phyloP scores from a whole-genome alignment of 2,888 invertebrate species.

The Ectobius pallidus region DNA sequence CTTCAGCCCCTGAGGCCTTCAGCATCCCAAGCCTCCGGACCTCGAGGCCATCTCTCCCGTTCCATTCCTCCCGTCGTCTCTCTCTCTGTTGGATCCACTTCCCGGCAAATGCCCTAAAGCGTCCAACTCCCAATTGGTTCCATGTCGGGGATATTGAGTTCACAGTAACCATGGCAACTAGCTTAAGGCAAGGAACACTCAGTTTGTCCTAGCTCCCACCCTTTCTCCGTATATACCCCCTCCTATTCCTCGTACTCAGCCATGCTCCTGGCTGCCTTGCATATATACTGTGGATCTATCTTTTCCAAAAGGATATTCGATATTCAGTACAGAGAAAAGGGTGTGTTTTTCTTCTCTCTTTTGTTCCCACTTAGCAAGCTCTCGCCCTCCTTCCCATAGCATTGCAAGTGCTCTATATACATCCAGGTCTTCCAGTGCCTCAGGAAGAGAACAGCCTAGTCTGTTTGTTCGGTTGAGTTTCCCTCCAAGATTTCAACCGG shows the following conservation, averaged over 20 bases:
- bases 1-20: slow-evolving; percentile 29
- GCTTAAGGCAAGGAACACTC: slow-evolving; percentile 40
- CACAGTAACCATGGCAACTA: slow-evolving; percentile 45
- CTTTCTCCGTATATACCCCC: slow-evolving; percentile 14
- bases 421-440: background rate
- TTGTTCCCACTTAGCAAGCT: slow-evolving; percentile 17
- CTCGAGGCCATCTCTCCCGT: slow-evolving; percentile 35
- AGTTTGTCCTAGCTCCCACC: slow-evolving; percentile 39
- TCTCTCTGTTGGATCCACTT: slow-evolving; percentile 23
- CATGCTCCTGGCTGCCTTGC: slow-evolving; percentile 25
- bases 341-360: slow-evolving; percentile 33
- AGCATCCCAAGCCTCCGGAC: slow-evolving; percentile 37
- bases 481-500: background rate
- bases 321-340: slow-evolving; percentile 40
- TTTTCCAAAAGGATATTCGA: slow-evolving; percentile 40
- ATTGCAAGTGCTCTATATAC: slow-evolving; percentile 1
- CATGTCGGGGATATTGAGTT: slow-evolving; percentile 47
- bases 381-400: background rate
- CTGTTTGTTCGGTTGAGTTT: no score
- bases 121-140: slow-evolving; percentile 46
- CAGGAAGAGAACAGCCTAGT: background rate
- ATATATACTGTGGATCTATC: slow-evolving; percentile 32
- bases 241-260: slow-evolving; percentile 11
- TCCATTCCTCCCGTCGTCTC: slow-evolving; percentile 27
- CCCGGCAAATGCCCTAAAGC: slow-evolving; percentile 36